Evolutionary conservation across 2,888 invertebrate species (phyloP), one percentile per base, ranked within the genome.

Genomic region (Mythimna impura): DNA sequence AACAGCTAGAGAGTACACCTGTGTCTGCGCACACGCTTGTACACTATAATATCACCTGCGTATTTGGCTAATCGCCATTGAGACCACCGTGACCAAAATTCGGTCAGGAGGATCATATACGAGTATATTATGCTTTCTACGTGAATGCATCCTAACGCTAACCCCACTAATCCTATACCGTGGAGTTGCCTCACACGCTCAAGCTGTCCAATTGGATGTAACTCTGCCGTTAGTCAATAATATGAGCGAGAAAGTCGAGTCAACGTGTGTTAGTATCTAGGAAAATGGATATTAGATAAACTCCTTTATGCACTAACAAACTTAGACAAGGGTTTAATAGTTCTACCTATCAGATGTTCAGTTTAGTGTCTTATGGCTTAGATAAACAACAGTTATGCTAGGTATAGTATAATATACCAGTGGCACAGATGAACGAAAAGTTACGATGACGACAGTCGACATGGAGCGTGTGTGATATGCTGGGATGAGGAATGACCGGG

Each of bases 141-240:
- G 22, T n/a, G 12, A 61, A 61, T 61, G 22, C 60, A 60, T 36
- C 8, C 14, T 40, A 7, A n/a, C 17, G 5, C n/a, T 12, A 9
- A 20, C 22, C 8, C 10, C 14, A 34, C 10, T 43, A 60, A 52
- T n/a, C 43, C 5, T 12, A 22, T 54, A 9, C 61, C 54, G 22
- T 62, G 8, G 17, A 14, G 34, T 17, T 43, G 20, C n/a, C 54
- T 20, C 8, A 20, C 34, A 73, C 2, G 36, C 43, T 20, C 34
- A 34, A 8, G n/a, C 55, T 73, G 36, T 57, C 50, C 40, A 5
- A 73, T 73, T 47, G 25, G 17, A 60, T 50, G 14, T 36, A 30
- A 50, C 47, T 40, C 20, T 20, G 6, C 60, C 4, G n/a, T 72
- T n/a, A 72, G 9, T 22, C 47, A 57, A 57, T 73, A 50, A 43